Base-by-base conservation (phyloP, 2,113 vertebrate genomes). In the Psittacus erithacus region DNA sequence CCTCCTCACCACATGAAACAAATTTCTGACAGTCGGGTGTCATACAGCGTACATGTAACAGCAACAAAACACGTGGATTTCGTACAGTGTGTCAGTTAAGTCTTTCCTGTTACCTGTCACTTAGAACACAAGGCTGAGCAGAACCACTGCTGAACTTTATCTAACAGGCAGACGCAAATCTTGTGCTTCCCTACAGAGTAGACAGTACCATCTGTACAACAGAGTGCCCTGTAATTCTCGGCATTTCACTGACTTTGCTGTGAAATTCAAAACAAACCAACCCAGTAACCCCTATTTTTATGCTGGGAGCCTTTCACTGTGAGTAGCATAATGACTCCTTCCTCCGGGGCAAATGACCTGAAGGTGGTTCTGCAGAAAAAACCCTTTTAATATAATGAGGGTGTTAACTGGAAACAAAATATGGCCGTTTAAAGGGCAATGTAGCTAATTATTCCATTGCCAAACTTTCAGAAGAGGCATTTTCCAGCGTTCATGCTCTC, bases 101-200 rank as follows among this genome's bases (percentile, higher is more conserved):
- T 59, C 47, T 76, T 69, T 47, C 38, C 68, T 84, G 74, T 88
- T 94, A 95, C 70, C 89, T 95, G 88, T 80, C 88, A 76, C 43
- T 35, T 75, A 24, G 70, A 62, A 39, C 44, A n/a, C n/a, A 15
- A 79, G 78, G 27, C 82, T 27, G 73, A 87, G 67, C 43, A 64
- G 71, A 92, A 24, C 64, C 46, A 1, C 79, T 84, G 88, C 88
- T 84, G 88, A 93, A 49, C 76, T 33, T 88, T 75, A 86, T 11
- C 71, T 28, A 59, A 63, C 55, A 75, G 53, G 65, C 71, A 79
- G 64, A 79, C 90, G 92, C 88, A 94, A 95, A 95, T 94, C 77
- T n/a, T 5, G 50, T 78, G 64, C 62, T 68, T 88, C 68, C 9
- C 55, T 39, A 2, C 19, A 0, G 76, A 86, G 88, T 23, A 73